Conservation (phyloP, 2,888 invertebrate species). For the Tenthredo scrophulariae region DNA sequence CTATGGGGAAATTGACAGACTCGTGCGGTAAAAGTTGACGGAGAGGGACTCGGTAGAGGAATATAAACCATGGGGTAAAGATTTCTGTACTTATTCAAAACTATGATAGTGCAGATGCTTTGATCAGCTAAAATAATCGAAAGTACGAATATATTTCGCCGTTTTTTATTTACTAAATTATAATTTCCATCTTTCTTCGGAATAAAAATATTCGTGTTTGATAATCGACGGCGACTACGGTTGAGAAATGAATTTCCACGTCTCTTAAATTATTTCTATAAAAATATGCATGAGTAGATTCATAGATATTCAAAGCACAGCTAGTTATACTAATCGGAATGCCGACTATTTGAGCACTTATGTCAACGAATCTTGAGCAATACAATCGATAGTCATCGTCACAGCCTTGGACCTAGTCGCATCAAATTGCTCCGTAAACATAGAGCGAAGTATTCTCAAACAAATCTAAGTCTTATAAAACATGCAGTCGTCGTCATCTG, state of each 20-base stretch:
- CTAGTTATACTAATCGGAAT: conserved; percentile 1
- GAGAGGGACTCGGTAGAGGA: background rate
- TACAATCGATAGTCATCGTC: conserved; percentile 28
- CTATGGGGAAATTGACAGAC: background rate
- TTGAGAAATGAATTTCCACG: background rate
- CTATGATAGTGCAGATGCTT: too few species aligned
- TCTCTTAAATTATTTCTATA: background rate
- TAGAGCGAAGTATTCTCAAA: conserved; percentile 4
- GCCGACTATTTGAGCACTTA: conserved; percentile 2
- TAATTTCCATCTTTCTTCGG: background rate
- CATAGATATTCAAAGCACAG: background rate
- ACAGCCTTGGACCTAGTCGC: background rate
- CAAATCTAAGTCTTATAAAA: background rate
- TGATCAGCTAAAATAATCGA: too few species aligned
- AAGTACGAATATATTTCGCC: background rate
- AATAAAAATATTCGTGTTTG: background rate
- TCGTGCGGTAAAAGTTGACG: background rate
- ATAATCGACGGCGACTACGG: background rate
- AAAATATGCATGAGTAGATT: background rate
- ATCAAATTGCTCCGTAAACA: conserved; percentile 4
- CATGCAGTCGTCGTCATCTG: background rate
- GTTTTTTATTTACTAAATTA: background rate
- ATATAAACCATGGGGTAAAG: too few species aligned
- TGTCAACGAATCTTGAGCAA: conserved; percentile 28
- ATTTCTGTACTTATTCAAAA: too few species aligned